These are phyloP conservation scores for Tenrec ecaudatus DNA, from an alignment of 2,113 vertebrate genomes.

Conservation along the genomic window DNA sequence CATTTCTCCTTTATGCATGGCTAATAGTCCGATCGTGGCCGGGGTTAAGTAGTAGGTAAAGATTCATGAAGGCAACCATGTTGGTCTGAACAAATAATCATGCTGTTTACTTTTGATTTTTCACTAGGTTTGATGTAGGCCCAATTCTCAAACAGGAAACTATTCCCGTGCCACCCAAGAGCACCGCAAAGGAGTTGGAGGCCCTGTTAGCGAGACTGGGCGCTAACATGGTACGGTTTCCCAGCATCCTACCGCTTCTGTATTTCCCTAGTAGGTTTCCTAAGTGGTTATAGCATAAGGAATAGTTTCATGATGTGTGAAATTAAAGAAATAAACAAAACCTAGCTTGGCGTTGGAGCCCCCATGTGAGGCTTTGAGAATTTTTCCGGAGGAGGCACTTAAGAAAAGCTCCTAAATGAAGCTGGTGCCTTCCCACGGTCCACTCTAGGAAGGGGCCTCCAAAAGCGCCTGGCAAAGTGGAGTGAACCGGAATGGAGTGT, in stretches of 20 bases:
- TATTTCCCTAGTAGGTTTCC: background rate
- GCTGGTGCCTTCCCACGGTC: background rate
- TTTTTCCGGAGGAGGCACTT: background rate
- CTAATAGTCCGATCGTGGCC: background rate
- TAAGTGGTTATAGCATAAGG: background rate
- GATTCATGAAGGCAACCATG: background rate
- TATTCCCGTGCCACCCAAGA: slow-evolving; percentile 88
- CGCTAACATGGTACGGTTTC: slow-evolving; percentile 89
- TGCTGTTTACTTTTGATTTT: slow-evolving; percentile 46
- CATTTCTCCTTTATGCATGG: background rate
- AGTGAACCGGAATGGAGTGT: no score
- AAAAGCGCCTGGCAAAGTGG: no score
- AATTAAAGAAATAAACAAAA: background rate
- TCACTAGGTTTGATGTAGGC: slow-evolving; percentile 94
- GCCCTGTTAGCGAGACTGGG: slow-evolving; percentile 89
- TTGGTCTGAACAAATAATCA: slow-evolving; percentile 19
- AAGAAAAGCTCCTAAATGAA: slow-evolving; percentile 1
- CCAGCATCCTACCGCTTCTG: background rate
- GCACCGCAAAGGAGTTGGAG: slow-evolving; percentile 92
- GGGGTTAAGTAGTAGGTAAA: background rate
- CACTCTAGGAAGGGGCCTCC: no score
- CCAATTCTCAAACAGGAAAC: slow-evolving; percentile 93
- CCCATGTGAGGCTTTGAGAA: background rate
- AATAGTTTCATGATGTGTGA: background rate
- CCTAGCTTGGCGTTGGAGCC: background rate